Evolutionary conservation across 2,113 vertebrate species (phyloP).

Genomic region (Microtus richardsoni): DNA sequence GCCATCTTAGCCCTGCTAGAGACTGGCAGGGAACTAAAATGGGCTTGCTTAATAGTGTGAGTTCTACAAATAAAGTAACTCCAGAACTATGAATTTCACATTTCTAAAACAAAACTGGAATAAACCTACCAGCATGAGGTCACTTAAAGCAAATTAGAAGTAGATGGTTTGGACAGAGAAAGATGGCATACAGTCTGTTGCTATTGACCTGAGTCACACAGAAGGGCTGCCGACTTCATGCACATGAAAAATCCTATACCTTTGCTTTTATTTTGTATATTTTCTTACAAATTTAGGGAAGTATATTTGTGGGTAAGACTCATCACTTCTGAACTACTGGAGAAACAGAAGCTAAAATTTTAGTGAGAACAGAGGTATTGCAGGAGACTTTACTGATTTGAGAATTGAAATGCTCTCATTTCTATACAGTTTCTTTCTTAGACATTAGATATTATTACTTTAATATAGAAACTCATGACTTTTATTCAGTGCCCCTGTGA

Average conservation of each 20-base stretch:
- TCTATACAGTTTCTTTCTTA: not conserved
- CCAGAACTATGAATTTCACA: constrained; percentile 37
- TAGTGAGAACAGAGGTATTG: not conserved
- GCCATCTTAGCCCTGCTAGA: not conserved
- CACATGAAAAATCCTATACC: not conserved
- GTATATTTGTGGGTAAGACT: not conserved
- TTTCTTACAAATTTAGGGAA: not conserved
- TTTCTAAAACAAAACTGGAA: constrained; percentile 25
- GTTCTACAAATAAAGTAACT: constrained; percentile 33
- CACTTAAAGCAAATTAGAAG: not conserved
- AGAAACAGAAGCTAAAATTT: not conserved
- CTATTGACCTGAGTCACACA: not conserved
- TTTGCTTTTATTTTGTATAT: not conserved
- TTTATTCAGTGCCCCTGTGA: not conserved
- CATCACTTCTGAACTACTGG: not conserved
- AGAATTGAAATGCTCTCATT: not conserved
- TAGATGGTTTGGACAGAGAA: not conserved
- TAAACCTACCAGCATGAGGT: not conserved
- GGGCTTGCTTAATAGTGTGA: not conserved
- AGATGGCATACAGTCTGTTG: not conserved
- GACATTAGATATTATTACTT: not conserved
- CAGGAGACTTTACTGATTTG: not conserved
- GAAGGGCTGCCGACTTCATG: not conserved
- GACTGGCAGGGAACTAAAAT: not conserved
- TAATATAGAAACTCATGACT: not conserved